Percentiles rank a stretch among this genome's conserved stretches.
These are phyloP conservation scores for Silurus glanis DNA, from an alignment of 2,113 vertebrate genomes.

Conservation along the genomic window DNA sequence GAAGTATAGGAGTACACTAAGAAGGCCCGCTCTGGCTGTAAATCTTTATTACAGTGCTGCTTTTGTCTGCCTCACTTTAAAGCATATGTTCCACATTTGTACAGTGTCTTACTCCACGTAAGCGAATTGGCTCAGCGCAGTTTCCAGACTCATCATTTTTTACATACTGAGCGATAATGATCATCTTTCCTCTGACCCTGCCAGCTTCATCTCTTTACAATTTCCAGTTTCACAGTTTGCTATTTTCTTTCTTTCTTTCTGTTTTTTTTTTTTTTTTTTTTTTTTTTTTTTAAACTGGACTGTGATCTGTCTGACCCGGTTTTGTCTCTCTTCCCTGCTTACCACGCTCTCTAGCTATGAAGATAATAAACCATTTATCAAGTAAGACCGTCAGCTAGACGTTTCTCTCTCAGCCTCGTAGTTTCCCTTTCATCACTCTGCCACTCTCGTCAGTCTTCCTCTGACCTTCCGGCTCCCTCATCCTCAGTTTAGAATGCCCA, in stretches of 20 bases:
- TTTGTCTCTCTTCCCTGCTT: conserved; percentile 99
- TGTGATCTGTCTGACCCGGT: conserved; percentile 84
- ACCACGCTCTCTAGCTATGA: conserved; percentile 99
- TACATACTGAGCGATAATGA: conserved; percentile 33
- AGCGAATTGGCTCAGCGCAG: conserved; percentile 22
- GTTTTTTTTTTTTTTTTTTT: conserved; percentile 49
- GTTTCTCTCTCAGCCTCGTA: conserved; percentile 73
- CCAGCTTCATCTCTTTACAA: conserved; percentile 28
- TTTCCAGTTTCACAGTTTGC: conserved; percentile 43
- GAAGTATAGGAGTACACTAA: not conserved
- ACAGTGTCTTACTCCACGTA: not conserved
- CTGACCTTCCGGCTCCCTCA: conserved; percentile 40
- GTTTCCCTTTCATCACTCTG: conserved; percentile 61
- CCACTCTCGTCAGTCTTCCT: conserved; percentile 54
- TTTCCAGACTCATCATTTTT: conserved; percentile 35
- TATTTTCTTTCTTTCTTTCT: conserved; percentile 48
- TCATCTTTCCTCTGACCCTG: conserved; percentile 23
- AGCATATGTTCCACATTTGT: conserved; percentile 27
- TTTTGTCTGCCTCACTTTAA: conserved; percentile 9
- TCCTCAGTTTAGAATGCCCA: conserved; percentile 48
- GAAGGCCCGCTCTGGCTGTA: conserved; percentile 3
- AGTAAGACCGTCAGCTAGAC: conserved; percentile 98
- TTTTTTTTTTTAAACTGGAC: conserved; percentile 64
- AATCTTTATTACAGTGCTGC: conserved; percentile 39
- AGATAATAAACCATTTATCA: conserved; percentile 99